phyloP scores from a whole-genome alignment of 2,113 vertebrate genomes.

The Chaenogobius annularis region DNA sequence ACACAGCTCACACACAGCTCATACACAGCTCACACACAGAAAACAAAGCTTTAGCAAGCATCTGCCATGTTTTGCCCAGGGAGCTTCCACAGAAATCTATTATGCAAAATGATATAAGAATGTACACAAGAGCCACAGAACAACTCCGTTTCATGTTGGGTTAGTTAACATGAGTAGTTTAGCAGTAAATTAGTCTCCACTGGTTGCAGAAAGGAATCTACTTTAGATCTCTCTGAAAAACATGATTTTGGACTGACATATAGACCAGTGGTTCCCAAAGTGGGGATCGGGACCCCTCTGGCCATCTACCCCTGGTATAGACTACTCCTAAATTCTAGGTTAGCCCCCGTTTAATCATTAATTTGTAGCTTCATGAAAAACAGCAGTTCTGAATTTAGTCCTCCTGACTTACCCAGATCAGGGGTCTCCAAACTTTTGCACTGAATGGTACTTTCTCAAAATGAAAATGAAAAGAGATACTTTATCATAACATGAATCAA shows the following conservation, averaged over 20 bases:
- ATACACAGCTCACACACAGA: too few relatives aligned
- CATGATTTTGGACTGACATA: background rate
- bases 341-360: background rate
- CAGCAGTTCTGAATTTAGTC: background rate
- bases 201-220: background rate
- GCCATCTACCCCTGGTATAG: too few relatives aligned
- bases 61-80: background rate
- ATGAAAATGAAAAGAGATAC: too few relatives aligned
- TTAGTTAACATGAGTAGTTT: background rate
- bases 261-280: too few relatives aligned
- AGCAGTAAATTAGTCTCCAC: background rate
- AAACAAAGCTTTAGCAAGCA: background rate
- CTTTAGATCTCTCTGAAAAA: background rate
- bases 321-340: background rate
- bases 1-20: too few relatives aligned
- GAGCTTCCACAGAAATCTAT: background rate
- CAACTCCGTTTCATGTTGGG: background rate
- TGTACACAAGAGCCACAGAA: background rate
- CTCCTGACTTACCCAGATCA: background rate
- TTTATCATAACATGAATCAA: too few relatives aligned
- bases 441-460: too few relatives aligned
- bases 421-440: background rate
- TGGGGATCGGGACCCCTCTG: too few relatives aligned
- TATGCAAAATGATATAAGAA: background rate
- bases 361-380: background rate